phyloP scores from a whole-genome alignment of 2,113 vertebrate species.

The Chionomys nivalis region DNA sequence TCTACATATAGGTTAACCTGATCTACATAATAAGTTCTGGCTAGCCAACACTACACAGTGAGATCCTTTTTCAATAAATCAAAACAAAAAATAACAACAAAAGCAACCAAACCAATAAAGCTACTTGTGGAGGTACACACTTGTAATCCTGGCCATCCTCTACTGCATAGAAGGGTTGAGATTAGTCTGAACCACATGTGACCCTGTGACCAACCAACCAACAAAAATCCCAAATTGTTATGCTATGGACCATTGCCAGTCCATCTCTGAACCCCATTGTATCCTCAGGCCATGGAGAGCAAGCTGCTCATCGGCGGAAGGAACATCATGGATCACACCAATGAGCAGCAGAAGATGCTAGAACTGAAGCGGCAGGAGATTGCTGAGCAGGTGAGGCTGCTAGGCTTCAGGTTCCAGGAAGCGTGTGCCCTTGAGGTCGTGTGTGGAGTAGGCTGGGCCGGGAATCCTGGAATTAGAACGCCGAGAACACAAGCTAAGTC shows the following conservation, averaged over 20 bases:
- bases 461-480: background rate
- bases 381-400: slow-evolving; percentile 90
- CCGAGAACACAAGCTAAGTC: background rate
- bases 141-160: background rate
- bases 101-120: background rate
- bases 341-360: slow-evolving; percentile 97
- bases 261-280: background rate
- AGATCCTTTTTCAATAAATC: background rate
- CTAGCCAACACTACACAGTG: too few relatives aligned
- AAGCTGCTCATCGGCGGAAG: slow-evolving; percentile 96
- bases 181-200: background rate
- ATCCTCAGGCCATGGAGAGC: slow-evolving; percentile 94
- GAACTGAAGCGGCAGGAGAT: slow-evolving; percentile 97
- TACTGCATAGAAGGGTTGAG: background rate
- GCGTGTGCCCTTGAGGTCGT: background rate
- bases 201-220: background rate
- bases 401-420: rapidly evolving
- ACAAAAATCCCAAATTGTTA: too few relatives aligned
- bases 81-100: background rate
- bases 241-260: background rate
- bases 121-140: background rate
- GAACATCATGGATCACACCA: slow-evolving; percentile 97
- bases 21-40: background rate
- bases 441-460: background rate
- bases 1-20: background rate